Evolutionary conservation across 2,888 invertebrate species (phyloP).

Genomic region (Protophormia terraenovae): DNA sequence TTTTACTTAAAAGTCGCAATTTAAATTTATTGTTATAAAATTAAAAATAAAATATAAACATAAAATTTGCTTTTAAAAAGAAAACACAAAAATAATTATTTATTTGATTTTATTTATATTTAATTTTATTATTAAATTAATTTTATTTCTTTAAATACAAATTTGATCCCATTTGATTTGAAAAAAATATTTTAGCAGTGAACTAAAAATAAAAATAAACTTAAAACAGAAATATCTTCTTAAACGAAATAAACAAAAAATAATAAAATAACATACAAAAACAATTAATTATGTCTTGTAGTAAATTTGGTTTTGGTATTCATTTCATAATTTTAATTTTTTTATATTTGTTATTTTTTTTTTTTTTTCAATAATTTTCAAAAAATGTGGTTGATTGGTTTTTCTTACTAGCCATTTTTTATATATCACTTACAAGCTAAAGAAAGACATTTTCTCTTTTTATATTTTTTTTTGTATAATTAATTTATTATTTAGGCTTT

Average conservation of each 20-base stretch:
- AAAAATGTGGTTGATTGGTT: slow-evolving; percentile 31
- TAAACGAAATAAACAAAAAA: not conserved
- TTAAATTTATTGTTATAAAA: not conserved
- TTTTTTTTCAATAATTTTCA: slow-evolving; percentile 11
- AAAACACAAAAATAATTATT: not conserved
- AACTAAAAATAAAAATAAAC: slow-evolving; percentile 19
- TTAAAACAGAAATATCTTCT: slow-evolving; percentile 3
- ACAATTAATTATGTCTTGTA: slow-evolving; percentile 16
- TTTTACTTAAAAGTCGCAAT: too few species aligned
- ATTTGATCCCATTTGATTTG: slow-evolving; percentile 60
- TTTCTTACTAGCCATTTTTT: slow-evolving; percentile 55
- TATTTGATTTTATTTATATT: slow-evolving; percentile 46
- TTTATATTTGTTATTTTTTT: slow-evolving; percentile 26
- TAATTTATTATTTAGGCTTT: not conserved
- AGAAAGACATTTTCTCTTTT: slow-evolving; percentile 12
- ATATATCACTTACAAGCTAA: slow-evolving; percentile 34
- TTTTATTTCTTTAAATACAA: slow-evolving; percentile 38
- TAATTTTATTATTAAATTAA: slow-evolving; percentile 37
- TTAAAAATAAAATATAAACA: not conserved
- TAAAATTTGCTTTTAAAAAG: not conserved
- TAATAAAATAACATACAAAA: slow-evolving; percentile 15
- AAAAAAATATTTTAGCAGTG: slow-evolving; percentile 37
- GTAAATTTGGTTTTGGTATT: slow-evolving; percentile 56
- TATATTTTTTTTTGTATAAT: slow-evolving; percentile 4
- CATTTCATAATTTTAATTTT: not conserved